These are phyloP conservation scores for Mylabris sibirica DNA, from an alignment of 2,888 invertebrate species.

Conservation along the genomic window DNA sequence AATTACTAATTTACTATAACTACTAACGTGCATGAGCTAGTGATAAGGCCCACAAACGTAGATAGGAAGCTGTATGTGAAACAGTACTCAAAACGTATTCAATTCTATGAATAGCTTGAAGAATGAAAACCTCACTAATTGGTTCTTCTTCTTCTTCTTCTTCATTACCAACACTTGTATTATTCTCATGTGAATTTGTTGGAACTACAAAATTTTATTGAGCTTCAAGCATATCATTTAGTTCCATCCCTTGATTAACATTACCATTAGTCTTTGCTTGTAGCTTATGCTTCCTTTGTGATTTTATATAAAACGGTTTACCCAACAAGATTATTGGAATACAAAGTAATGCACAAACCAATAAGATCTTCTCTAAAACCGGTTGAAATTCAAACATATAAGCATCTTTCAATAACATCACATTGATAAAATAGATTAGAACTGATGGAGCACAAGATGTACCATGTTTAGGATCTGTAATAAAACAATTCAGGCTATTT, in stretches of 20 bases:
- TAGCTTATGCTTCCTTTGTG: slow-evolving; percentile 48
- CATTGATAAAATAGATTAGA: slow-evolving; percentile 79
- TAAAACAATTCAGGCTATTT: slow-evolving; percentile 29
- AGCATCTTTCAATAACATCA: slow-evolving; percentile 70
- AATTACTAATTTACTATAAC: no score
- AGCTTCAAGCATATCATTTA: slow-evolving; percentile 62
- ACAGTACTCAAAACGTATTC: slow-evolving; percentile 96
- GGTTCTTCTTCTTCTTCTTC: slow-evolving; percentile 65
- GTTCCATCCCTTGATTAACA: slow-evolving; percentile 73
- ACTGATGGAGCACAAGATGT: slow-evolving; percentile 77
- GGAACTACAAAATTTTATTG: slow-evolving; percentile 58
- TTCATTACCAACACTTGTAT: slow-evolving; percentile 48
- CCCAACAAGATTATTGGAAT: slow-evolving; percentile 81
- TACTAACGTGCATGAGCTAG: slow-evolving; percentile 92
- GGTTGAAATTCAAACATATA: slow-evolving; percentile 70
- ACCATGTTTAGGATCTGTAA: slow-evolving; percentile 45
- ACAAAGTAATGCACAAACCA: slow-evolving; percentile 72
- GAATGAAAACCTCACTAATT: slow-evolving; percentile 89
- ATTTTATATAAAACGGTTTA: slow-evolving; percentile 74
- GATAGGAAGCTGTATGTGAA: slow-evolving; percentile 95
- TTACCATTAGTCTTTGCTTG: slow-evolving; percentile 65
- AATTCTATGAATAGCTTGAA: slow-evolving; percentile 95
- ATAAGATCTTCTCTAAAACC: slow-evolving; percentile 69
- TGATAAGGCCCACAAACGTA: slow-evolving; percentile 95
- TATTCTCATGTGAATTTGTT: slow-evolving; percentile 63